Evolutionary conservation across 1,140 invertebrate species (phyloP).

Genomic region (Eueides isabella): DNA sequence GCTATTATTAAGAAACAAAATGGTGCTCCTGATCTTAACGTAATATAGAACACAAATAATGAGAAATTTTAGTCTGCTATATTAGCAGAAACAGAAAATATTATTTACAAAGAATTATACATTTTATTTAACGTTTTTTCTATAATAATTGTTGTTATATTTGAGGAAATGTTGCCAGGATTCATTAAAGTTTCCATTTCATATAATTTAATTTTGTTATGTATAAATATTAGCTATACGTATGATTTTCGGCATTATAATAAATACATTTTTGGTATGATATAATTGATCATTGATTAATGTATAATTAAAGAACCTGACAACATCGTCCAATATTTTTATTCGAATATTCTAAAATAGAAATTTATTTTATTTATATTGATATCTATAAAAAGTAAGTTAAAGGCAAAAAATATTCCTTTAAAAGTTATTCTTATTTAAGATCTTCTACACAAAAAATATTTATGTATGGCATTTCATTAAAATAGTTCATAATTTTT

Average conservation of each 20-base stretch:
- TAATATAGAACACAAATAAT: constrained; percentile 3
- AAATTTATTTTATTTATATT: constrained; percentile 1
- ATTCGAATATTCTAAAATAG: neutral
- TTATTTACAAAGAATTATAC: constrained; percentile 2
- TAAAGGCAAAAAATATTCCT: neutral
- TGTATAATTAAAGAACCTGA: neutral
- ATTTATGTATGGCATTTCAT: neutral
- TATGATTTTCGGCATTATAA: too few species aligned
- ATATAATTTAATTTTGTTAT: neutral
- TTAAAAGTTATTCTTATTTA: neutral
- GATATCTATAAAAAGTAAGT: neutral
- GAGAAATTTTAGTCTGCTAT: neutral
- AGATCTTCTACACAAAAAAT: neutral
- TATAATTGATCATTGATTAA: neutral
- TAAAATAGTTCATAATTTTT: constrained; percentile 12
- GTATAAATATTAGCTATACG: neutral
- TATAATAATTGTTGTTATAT: neutral
- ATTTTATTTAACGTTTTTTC: neutral
- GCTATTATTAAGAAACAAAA: neutral
- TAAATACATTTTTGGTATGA: neutral
- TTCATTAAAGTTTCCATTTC: neutral
- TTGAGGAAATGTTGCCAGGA: neutral
- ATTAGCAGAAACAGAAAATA: constrained; percentile 7
- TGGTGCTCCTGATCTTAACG: constrained; percentile 8
- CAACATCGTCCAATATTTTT: neutral